These are phyloP conservation scores for Stigmatopora argus DNA, from an alignment of 2,113 vertebrate genomes.

Conservation along the genomic window DNA sequence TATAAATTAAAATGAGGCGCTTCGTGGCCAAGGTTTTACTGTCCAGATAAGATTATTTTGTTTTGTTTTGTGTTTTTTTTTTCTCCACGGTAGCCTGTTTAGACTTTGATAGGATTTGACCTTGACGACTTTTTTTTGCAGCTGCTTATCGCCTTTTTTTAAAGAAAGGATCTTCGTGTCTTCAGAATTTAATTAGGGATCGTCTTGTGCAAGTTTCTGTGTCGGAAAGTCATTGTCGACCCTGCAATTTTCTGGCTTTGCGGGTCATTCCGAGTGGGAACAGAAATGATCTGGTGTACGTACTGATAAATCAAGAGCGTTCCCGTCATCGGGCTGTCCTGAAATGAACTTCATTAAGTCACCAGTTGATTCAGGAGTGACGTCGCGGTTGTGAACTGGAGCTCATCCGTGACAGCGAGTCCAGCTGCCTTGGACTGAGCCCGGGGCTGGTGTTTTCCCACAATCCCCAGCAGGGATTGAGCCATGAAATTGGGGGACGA, in stretches of 20 bases:
- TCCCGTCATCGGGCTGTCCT: slow-evolving; percentile 36
- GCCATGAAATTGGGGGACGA: slow-evolving; percentile 33
- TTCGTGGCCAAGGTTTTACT: slow-evolving; percentile 27
- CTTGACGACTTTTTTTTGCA: slow-evolving; percentile 8
- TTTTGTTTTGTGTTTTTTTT: not conserved
- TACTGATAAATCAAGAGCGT: not conserved
- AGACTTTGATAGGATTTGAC: slow-evolving; percentile 29
- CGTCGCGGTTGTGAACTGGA: slow-evolving; percentile 58
- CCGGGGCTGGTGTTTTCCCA: slow-evolving; percentile 37
- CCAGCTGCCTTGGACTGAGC: slow-evolving; percentile 40
- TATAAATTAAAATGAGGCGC: slow-evolving; percentile 11
- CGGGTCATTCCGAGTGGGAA: not conserved
- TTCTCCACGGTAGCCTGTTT: slow-evolving; percentile 17
- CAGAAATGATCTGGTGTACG: not conserved
- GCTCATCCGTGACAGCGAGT: slow-evolving; percentile 58
- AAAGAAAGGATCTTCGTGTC: not conserved
- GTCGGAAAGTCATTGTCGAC: not conserved
- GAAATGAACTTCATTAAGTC: slow-evolving; percentile 27
- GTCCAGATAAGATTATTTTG: slow-evolving; percentile 18
- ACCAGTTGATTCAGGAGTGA: slow-evolving; percentile 49
- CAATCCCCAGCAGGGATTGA: slow-evolving; percentile 43
- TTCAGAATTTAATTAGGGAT: no score
- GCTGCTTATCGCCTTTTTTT: slow-evolving; percentile 1
- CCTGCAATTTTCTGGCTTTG: not conserved
- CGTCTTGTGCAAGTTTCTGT: no score